These are phyloP conservation scores for Empis livida DNA, from an alignment of 2,888 invertebrate species.

Conservation along the genomic window DNA sequence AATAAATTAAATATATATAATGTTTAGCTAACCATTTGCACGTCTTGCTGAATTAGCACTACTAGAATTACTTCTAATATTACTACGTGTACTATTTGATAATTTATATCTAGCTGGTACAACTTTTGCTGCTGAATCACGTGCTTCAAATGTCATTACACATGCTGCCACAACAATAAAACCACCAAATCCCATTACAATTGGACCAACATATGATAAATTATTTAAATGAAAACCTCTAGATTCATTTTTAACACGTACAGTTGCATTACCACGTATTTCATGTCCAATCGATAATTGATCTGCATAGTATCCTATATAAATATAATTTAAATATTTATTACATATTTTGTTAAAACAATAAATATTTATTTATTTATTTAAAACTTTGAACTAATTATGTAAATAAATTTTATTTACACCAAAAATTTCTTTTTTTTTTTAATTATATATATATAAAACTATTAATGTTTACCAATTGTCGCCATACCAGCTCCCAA, in stretches of 20 bases:
- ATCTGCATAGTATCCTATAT: slow-evolving; percentile 69
- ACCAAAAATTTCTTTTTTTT: no score
- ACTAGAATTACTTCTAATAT: slow-evolving; percentile 28
- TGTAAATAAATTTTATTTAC: neutral
- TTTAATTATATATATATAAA: neutral
- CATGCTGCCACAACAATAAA: slow-evolving; percentile 95
- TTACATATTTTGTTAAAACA: neutral
- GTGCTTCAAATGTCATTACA: slow-evolving; percentile 96
- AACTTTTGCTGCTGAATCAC: slow-evolving; percentile 87
- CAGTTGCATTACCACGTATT: slow-evolving; percentile 62
- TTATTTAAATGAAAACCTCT: slow-evolving; percentile 77
- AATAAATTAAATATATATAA: neutral
- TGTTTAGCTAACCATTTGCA: slow-evolving; percentile 25
- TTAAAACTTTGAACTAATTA: no score
- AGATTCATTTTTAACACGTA: slow-evolving; percentile 68
- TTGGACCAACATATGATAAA: slow-evolving; percentile 90
- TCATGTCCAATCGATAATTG: slow-evolving; percentile 66
- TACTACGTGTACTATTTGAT: slow-evolving; percentile 27
- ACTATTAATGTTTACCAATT: slow-evolving; percentile 47
- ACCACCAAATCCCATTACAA: slow-evolving; percentile 94
- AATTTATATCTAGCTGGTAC: slow-evolving; percentile 61
- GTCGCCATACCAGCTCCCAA: slow-evolving; percentile 88
- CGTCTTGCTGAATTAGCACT: slow-evolving; percentile 30
- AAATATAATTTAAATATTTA: neutral
- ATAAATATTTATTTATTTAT: no score